Conservation (phyloP, 2,113 vertebrate species). For the Rhinopomastus cyanomelas region DNA sequence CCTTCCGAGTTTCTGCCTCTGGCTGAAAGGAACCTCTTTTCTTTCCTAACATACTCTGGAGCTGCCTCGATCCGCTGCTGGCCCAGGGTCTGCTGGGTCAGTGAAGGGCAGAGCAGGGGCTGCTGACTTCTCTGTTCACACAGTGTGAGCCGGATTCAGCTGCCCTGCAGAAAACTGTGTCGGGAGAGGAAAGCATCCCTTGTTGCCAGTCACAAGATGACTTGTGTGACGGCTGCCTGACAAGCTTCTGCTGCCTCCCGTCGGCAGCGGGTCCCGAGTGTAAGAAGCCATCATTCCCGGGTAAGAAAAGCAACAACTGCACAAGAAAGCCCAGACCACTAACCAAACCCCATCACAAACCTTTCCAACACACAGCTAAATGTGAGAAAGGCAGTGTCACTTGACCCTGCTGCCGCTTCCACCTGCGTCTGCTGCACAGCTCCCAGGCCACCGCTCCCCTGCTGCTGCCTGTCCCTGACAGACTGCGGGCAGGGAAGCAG, state of each 20-base stretch:
- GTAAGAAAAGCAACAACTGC: neutral
- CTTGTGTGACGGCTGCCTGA: neutral
- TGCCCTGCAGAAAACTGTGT: neutral
- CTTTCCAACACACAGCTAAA: neutral
- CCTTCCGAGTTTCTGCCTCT: neutral
- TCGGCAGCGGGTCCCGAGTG: neutral
- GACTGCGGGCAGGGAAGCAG: neutral
- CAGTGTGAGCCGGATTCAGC: neutral
- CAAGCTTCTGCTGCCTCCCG: neutral
- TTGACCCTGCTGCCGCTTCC: conserved; percentile 1
- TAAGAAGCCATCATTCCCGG: neutral
- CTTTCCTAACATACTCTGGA: neutral
- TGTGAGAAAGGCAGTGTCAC: conserved; percentile 29
- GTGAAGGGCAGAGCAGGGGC: neutral
- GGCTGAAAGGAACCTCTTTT: neutral
- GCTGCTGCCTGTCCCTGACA: conserved; percentile 10
- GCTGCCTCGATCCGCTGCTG: neutral
- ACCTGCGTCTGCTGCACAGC: neutral
- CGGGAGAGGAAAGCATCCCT: neutral
- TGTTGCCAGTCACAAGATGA: neutral
- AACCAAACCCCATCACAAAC: neutral
- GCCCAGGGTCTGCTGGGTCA: neutral
- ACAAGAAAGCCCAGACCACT: neutral
- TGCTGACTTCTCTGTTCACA: neutral
- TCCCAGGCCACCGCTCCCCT: conserved; percentile 21